phyloP scores from a whole-genome alignment of 2,888 invertebrate genomes.

The Tortricodes alternella region DNA sequence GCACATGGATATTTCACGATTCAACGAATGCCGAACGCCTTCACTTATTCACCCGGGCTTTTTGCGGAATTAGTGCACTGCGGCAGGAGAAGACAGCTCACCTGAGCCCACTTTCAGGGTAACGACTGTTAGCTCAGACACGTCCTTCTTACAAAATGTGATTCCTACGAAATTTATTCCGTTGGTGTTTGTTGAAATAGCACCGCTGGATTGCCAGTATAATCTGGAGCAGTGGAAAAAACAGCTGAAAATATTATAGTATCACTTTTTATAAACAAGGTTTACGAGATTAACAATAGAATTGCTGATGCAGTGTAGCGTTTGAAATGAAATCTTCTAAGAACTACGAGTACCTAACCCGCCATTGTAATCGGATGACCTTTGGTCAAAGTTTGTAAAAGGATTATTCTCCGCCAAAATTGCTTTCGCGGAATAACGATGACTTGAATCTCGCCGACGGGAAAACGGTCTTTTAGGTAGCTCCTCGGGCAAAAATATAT shows the following conservation, averaged over 20 bases:
- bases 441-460: constrained; percentile 55
- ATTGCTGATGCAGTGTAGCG: too few relatives aligned
- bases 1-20: constrained; percentile 45
- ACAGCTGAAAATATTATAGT: too few relatives aligned
- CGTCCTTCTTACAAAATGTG: neutral
- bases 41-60: constrained; percentile 54
- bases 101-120: constrained; percentile 20
- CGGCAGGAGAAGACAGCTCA: constrained; percentile 30
- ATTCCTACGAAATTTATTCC: neutral
- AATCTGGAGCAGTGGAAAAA: too few relatives aligned
- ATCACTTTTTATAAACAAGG: too few relatives aligned
- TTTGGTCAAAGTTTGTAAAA: constrained; percentile 39
- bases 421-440: constrained; percentile 53
- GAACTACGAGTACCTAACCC: neutral
- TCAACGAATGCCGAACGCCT: constrained; percentile 35
- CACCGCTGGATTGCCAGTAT: neutral
- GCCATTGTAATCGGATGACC: constrained; percentile 5
- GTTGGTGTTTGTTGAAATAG: neutral
- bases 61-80: constrained; percentile 48
- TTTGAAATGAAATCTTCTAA: constrained; percentile 34
- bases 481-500: constrained; percentile 50
- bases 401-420: constrained; percentile 57
- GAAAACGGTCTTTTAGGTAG: constrained; percentile 47
- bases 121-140: constrained; percentile 8
- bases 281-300: neutral